Evolutionary conservation across 2,888 invertebrate genomes (phyloP).

Genomic region (Caenorhabditis panamensis): DNA sequence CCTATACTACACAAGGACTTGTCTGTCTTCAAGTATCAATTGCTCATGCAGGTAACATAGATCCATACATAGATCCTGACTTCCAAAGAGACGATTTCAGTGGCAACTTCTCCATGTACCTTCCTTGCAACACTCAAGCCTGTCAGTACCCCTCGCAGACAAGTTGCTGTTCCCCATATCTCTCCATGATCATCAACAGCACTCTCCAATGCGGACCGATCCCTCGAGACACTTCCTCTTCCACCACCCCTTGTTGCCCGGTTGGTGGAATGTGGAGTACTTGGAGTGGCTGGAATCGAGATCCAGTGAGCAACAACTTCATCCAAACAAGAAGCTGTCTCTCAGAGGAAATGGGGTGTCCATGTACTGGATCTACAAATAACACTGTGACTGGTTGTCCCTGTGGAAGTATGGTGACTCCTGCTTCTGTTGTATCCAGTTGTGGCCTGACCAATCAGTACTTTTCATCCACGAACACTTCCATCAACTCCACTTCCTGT

Average conservation of each 20-base stretch:
- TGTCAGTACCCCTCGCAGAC: constrained; percentile 33
- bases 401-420: background rate
- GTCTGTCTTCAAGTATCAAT: background rate
- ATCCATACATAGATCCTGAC: no score
- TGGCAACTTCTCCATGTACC: background rate
- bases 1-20: constrained; percentile 5
- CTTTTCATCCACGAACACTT: no score
- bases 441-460: no score
- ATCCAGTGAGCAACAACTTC: no score
- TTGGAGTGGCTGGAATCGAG: constrained; percentile 29
- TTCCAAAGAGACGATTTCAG: no score
- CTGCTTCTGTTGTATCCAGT: no score
- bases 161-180: background rate
- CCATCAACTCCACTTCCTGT: no score
- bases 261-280: constrained; percentile 15
- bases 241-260: constrained; percentile 20
- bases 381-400: background rate
- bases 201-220: constrained; percentile 4
- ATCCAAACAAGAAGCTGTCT: background rate
- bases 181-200: background rate
- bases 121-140: constrained; percentile 1
- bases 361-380: background rate
- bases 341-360: background rate
- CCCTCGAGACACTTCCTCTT: constrained; percentile 1
- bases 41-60: constrained; percentile 6